These are phyloP conservation scores for Eulemur albifrons DNA, from an alignment of 2,797 vertebrate species.

Conservation along the genomic window DNA sequence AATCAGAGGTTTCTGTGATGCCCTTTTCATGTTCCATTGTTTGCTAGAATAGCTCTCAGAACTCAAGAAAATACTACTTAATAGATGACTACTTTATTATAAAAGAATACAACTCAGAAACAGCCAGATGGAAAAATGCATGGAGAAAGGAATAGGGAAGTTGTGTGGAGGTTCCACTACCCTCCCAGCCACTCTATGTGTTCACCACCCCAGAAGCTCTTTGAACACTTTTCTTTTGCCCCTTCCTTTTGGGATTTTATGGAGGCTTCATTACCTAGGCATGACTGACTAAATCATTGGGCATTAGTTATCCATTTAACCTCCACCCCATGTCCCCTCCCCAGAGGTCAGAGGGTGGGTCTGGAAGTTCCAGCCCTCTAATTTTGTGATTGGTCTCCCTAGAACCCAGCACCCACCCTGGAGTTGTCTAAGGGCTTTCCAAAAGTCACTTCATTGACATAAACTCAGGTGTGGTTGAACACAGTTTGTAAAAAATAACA, in stretches of 20 bases:
- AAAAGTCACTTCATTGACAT: not conserved
- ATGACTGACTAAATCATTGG: not conserved
- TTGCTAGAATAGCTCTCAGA: not conserved
- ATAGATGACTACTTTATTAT: not conserved
- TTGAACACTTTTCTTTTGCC: not conserved
- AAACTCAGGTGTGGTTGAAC: not conserved
- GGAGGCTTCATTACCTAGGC: not conserved
- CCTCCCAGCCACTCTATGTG: fast-evolving
- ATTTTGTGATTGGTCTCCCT: not conserved
- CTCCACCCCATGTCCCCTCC: too few species aligned
- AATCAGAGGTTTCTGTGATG: not conserved
- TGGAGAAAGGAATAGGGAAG: not conserved
- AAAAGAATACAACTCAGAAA: not conserved
- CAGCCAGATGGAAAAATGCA: not conserved
- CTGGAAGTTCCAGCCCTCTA: not conserved
- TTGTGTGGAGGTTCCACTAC: fast-evolving
- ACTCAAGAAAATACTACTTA: not conserved
- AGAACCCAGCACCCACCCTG: not conserved
- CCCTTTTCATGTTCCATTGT: fast-evolving
- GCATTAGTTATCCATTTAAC: not conserved
- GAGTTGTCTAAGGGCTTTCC: not conserved
- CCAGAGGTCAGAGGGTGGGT: not conserved
- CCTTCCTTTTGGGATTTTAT: not conserved
- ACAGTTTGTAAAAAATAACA: not conserved
- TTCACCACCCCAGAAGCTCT: not conserved